Evolutionary conservation across 2,888 invertebrate species (phyloP).

Genomic region (Archips xylosteana): DNA sequence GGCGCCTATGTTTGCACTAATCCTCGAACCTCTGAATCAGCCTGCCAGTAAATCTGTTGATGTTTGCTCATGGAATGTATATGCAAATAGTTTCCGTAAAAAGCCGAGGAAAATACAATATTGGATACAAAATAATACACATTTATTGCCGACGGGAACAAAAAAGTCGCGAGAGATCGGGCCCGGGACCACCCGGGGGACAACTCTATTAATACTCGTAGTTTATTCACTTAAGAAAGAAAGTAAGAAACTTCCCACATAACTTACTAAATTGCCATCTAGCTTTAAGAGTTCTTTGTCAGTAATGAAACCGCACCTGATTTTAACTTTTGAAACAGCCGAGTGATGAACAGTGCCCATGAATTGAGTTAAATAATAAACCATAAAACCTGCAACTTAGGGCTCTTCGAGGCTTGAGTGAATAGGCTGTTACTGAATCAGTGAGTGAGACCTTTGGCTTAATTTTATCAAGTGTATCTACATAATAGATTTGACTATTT

Average conservation of each 20-base stretch:
- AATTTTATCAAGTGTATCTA: no score
- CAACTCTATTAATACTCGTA: neutral
- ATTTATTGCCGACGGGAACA: neutral
- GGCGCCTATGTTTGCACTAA: neutral
- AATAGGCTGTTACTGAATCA: no score
- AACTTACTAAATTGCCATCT: neutral
- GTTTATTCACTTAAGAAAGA: slow-evolving; percentile 1
- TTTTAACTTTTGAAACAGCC: neutral
- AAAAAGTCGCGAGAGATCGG: neutral
- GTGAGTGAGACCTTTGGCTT: no score
- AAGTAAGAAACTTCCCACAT: neutral
- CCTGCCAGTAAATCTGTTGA: slow-evolving; percentile 1
- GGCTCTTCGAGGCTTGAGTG: no score
- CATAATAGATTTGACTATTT: no score
- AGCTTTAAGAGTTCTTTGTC: neutral
- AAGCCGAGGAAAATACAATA: slow-evolving; percentile 8
- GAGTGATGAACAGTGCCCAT: no score
- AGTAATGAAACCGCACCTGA: no score
- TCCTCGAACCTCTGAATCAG: neutral
- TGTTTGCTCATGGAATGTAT: slow-evolving; percentile 9
- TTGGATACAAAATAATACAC: neutral
- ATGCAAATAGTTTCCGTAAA: slow-evolving; percentile 15
- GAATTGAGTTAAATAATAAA: no score
- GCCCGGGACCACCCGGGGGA: neutral
- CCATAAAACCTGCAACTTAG: no score